Conservation (phyloP, 2,113 vertebrate species). For the Stigmatopora argus region DNA sequence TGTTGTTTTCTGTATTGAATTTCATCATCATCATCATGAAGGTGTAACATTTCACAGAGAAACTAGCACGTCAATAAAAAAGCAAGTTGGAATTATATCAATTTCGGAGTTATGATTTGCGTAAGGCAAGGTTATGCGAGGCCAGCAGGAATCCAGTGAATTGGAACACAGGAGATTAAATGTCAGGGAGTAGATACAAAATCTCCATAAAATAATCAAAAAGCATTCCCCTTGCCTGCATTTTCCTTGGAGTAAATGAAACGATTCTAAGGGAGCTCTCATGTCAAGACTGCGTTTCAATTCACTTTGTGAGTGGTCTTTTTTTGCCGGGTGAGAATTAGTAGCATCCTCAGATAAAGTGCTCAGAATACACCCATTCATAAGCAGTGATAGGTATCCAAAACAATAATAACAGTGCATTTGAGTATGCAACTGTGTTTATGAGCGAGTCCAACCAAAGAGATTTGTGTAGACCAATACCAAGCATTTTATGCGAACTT, state of each 20-base stretch:
- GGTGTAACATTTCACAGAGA: neutral
- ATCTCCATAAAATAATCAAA: conserved; percentile 16
- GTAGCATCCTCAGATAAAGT: neutral
- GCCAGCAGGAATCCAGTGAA: neutral
- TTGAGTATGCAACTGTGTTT: too few relatives aligned
- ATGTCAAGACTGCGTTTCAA: neutral
- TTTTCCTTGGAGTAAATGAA: conserved; percentile 18
- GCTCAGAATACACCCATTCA: neutral
- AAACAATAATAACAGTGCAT: too few relatives aligned
- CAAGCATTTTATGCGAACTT: conserved; percentile 22
- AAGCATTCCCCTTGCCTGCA: neutral
- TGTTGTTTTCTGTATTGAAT: too few relatives aligned
- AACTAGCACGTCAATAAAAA: neutral
- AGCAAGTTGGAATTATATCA: neutral
- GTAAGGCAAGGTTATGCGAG: neutral
- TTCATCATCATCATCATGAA: neutral
- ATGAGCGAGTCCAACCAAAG: conserved; percentile 6
- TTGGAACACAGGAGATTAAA: conserved; percentile 20
- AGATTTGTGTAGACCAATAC: conserved; percentile 22
- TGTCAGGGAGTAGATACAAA: conserved; percentile 4
- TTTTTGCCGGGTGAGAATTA: too few relatives aligned
- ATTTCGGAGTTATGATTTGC: neutral
- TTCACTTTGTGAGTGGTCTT: neutral
- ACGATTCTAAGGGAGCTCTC: conserved; percentile 1
- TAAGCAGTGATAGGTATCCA: too few relatives aligned